phyloP scores from a whole-genome alignment of 2,797 vertebrate genomes.

The Neostethus bicornis region DNA sequence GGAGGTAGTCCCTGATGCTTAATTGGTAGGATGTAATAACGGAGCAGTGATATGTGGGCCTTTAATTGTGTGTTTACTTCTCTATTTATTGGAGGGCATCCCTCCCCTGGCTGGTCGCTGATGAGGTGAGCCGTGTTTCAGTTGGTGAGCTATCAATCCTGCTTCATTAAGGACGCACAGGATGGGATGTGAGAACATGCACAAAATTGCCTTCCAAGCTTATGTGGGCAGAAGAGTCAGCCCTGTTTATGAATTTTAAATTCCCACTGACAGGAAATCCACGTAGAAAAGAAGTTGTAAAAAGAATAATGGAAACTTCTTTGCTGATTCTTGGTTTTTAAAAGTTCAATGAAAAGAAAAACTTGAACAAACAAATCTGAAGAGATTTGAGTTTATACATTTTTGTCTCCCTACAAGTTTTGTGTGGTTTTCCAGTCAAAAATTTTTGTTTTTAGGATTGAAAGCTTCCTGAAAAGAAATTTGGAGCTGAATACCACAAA shows the following conservation, averaged over 20 bases:
- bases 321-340: constrained; percentile 16
- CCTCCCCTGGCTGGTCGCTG: constrained; percentile 66
- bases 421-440: too few species aligned
- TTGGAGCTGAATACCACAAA: too few species aligned
- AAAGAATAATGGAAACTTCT: constrained; percentile 31
- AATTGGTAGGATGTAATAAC: constrained; percentile 78
- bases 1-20: constrained; percentile 68
- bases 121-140: constrained; percentile 71
- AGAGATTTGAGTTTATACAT: constrained; percentile 2
- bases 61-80: constrained; percentile 79
- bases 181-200: constrained; percentile 54
- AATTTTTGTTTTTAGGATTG: too few species aligned
- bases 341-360: constrained; percentile 10
- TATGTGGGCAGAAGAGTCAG: constrained; percentile 52
- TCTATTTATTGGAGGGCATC: constrained; percentile 74
- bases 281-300: constrained; percentile 32
- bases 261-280: constrained; percentile 45
- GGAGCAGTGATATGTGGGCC: constrained; percentile 65
- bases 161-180: constrained; percentile 69
- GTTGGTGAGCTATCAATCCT: constrained; percentile 71
- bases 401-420: too few species aligned
- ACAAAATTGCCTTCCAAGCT: constrained; percentile 55
- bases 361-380: not conserved
- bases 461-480: too few species aligned
- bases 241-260: constrained; percentile 59